A percentile compares a stretch with the other conserved stretches of the same genome.
phyloP scores from a whole-genome alignment of 64 coral and sea anemone species.

The Exaiptasia diaphana region DNA sequence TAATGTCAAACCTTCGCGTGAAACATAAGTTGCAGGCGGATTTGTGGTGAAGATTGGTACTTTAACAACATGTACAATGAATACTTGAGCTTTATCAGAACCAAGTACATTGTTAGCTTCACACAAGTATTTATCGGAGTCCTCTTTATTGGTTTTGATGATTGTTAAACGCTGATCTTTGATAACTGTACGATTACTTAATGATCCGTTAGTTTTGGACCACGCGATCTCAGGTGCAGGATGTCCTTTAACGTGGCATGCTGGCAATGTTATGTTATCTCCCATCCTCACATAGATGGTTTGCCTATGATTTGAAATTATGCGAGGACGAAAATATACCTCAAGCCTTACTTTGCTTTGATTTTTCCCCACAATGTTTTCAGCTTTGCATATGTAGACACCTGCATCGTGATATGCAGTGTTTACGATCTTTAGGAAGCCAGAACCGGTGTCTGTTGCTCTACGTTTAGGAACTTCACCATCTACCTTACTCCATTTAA shows the following conservation, averaged over 20 bases:
- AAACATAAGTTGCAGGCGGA: background rate
- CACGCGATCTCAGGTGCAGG: constrained; percentile 5
- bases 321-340: too few relatives aligned
- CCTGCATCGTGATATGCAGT: constrained; percentile 2
- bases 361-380: constrained; percentile 18
- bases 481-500: constrained; percentile 31
- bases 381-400: constrained; percentile 8
- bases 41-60: background rate
- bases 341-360: too few relatives aligned
- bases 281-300: too few relatives aligned
- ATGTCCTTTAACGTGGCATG: constrained; percentile 19
- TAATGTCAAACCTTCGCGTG: background rate
- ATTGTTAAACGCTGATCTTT: background rate
- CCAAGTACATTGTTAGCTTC: background rate
- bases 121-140: constrained; percentile 1
- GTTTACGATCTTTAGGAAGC: constrained; percentile 5
- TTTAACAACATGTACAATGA: background rate
- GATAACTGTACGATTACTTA: background rate
- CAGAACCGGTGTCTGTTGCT: too few relatives aligned
- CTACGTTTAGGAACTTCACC: background rate
- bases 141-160: background rate
- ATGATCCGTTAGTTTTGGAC: background rate
- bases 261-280: constrained; percentile 3
- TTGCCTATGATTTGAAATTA: too few relatives aligned
- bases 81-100: background rate